Evolutionary conservation across 1,140 invertebrate genomes (phyloP).

Genomic region (Nomia melanderi): DNA sequence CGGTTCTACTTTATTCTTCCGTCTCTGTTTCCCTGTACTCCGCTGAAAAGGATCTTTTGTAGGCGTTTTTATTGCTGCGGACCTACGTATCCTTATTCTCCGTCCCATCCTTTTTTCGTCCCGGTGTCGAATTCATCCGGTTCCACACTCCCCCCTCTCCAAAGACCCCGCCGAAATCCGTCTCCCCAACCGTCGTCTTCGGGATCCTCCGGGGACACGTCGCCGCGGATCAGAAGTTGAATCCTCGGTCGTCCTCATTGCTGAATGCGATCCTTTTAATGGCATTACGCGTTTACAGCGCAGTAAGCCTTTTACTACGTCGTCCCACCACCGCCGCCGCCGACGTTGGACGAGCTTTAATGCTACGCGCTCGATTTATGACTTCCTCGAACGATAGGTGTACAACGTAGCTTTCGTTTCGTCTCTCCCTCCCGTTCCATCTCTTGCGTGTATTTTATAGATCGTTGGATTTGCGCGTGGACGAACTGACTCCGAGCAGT

Average conservation of each 20-base stretch:
- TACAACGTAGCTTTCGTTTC: too few species aligned
- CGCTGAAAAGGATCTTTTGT: conserved; percentile 42
- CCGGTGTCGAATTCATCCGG: conserved; percentile 50
- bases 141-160: conserved; percentile 3
- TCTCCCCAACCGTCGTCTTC: neutral
- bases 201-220: neutral
- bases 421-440: too few species aligned
- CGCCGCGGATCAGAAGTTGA: conserved; percentile 24
- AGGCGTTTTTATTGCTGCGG: conserved; percentile 48
- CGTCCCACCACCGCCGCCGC: conserved; percentile 16
- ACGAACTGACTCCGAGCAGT: too few species aligned
- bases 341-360: conserved; percentile 50
- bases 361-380: conserved; percentile 42
- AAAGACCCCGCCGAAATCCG: too few species aligned
- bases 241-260: conserved; percentile 12
- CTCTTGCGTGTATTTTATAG: too few species aligned
- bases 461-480: too few species aligned
- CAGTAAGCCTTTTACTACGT: conserved; percentile 54
- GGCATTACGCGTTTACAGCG: conserved; percentile 59
- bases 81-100: conserved; percentile 23
- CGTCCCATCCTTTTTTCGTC: neutral
- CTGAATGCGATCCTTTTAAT: conserved; percentile 57
- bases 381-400: conserved; percentile 37
- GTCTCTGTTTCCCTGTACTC: conserved; percentile 28
- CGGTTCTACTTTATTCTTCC: conserved; percentile 12